Evolutionary conservation across 2,888 invertebrate species (phyloP).

Genomic region (Apocheima hispidaria): DNA sequence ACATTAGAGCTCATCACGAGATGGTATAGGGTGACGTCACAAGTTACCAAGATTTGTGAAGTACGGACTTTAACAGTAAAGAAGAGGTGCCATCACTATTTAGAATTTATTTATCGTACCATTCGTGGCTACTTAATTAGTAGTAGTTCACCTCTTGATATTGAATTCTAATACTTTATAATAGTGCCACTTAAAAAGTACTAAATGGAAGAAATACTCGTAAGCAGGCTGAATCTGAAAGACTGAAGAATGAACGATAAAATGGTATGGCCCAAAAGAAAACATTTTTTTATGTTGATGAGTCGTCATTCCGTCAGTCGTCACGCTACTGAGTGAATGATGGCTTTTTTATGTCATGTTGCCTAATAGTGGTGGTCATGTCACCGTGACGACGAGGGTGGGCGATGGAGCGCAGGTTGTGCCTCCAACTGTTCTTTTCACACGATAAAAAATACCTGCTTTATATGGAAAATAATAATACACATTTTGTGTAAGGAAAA

Average conservation of each 20-base stretch:
- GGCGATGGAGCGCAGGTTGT: conserved; percentile 30
- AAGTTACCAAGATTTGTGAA: conserved; percentile 12
- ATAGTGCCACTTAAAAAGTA: neutral
- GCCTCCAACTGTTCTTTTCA: conserved; percentile 21
- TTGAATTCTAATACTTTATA: too few relatives aligned
- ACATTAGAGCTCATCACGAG: conserved; percentile 7
- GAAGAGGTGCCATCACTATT: neutral
- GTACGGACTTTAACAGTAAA: conserved; percentile 2
- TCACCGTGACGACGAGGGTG: conserved; percentile 40
- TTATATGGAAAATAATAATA: neutral
- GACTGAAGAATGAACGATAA: neutral
- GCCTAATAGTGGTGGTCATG: conserved; percentile 31
- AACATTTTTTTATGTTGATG: conserved; percentile 28
- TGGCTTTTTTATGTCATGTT: conserved; percentile 37
- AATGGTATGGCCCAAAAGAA: neutral
- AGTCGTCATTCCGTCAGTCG: conserved; percentile 42
- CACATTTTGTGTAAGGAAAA: neutral
- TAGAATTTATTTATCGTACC: neutral
- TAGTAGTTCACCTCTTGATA: too few relatives aligned
- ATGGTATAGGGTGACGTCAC: conserved; percentile 10
- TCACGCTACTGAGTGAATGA: conserved; percentile 46
- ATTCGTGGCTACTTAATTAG: too few relatives aligned
- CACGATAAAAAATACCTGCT: conserved; percentile 9
- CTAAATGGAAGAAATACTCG: too few relatives aligned
- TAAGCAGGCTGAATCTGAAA: too few relatives aligned